Conservation (phyloP, 2,797 vertebrate species). For the Arctocebus calabarensis region DNA sequence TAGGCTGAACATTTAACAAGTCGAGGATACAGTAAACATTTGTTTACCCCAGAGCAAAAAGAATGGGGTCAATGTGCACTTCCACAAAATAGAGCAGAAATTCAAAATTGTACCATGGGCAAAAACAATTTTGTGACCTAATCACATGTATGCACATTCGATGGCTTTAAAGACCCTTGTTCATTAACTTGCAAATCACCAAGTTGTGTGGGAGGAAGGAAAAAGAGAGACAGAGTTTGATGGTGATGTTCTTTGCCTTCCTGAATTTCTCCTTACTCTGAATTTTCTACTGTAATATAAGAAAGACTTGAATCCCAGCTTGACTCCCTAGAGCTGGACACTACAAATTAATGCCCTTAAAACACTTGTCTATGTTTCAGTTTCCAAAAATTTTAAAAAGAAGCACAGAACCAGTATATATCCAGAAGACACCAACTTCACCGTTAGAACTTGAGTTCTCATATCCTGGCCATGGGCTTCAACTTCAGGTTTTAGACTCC, state of each 20-base stretch:
- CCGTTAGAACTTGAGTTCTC: background rate
- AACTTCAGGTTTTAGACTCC: background rate
- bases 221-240: background rate
- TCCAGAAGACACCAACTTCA: background rate
- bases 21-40: background rate
- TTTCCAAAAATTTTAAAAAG: slow-evolving; percentile 1
- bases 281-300: background rate
- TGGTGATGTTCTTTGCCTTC: background rate
- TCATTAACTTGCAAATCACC: background rate
- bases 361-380: background rate
- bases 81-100: slow-evolving; percentile 41
- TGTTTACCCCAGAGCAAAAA: slow-evolving; percentile 18
- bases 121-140: slow-evolving; percentile 24
- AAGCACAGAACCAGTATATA: background rate
- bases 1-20: background rate
- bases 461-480: background rate
- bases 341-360: background rate
- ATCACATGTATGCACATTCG: background rate
- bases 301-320: background rate
- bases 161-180: background rate
- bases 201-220: background rate
- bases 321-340: background rate
- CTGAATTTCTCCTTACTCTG: background rate
- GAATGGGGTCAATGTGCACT: background rate
- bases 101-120: background rate